These are phyloP conservation scores for Maccullochella peelii DNA, from an alignment of 2,113 vertebrate genomes.

Conservation along the genomic window DNA sequence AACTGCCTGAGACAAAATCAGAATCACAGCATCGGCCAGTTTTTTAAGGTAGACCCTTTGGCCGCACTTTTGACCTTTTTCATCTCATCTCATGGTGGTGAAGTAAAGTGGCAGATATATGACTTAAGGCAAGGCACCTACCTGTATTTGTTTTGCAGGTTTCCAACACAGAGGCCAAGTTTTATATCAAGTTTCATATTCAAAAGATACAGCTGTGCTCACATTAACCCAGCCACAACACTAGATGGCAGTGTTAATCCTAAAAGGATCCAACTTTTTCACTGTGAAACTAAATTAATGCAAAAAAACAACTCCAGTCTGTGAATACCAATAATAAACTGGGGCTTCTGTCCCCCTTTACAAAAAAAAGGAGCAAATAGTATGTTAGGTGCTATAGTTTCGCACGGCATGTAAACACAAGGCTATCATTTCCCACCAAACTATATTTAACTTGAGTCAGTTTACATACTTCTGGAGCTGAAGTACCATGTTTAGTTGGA, in stretches of 20 bases:
- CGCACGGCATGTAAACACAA: slow-evolving; percentile 12
- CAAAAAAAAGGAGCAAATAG: neutral
- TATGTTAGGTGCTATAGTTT: neutral
- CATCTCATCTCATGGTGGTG: neutral
- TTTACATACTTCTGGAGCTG: neutral
- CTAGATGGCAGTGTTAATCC: slow-evolving; percentile 37
- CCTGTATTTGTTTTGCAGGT: neutral
- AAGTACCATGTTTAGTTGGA: slow-evolving; percentile 17
- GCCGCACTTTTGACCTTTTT: neutral
- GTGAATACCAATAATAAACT: no score
- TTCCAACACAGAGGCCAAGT: neutral
- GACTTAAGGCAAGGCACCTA: neutral
- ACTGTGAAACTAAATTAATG: neutral
- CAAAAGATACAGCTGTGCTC: neutral
- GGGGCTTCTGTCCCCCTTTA: neutral
- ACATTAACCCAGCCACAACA: neutral
- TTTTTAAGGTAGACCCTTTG: neutral
- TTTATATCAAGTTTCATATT: neutral
- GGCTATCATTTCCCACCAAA: neutral
- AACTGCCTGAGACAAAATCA: neutral
- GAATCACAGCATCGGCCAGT: neutral
- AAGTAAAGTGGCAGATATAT: neutral
- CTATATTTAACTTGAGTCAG: slow-evolving; percentile 3
- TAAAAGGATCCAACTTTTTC: neutral
- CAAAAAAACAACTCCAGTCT: slow-evolving; percentile 1